Evolutionary conservation across 2,888 invertebrate genomes (phyloP), one percentile per base, ranked within the genome.

Genomic region (Torymus aiolomorphi): DNA sequence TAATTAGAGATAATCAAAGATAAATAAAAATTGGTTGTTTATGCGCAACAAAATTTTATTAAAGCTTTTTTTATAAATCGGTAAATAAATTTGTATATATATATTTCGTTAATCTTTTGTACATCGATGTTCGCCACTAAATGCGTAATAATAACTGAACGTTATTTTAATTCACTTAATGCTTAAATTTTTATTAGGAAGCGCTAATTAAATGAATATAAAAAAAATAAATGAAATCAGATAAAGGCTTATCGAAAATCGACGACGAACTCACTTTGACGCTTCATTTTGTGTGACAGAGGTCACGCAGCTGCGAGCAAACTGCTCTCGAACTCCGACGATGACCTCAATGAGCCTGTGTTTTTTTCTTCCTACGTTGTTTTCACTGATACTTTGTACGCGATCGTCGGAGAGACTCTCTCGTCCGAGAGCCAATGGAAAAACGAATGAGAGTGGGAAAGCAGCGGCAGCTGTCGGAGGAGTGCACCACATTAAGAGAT

Each of bases 311-410:
- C 82, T 85, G 85, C 85, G 78, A 87, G 83, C 85, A 83, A 84
- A 89, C 88, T 88, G 87, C 85, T 82, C 82, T 85, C 78, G 83
- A 84, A 88, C 87, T 87, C 87, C 85, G 86, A 85, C 84, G 88
- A 89, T 89, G 89, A 90, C 89, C 88, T 87, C 87, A 86, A 85
- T 84, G 80, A 84, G 83, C 84, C 86, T 56, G 70, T 75, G 66
- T 78, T 81, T 42, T 78, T 81, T 77, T 63, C 70, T 79, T 74
- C 57, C 56, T 77, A 80, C 56, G 74, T 73, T 80, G 76, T 81
- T 76, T 76, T 76, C 76, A 75, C 74, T 70, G 66, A 78, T 78
- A 73, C 73, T 74, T 75, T 80, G 42, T 71, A 66, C 52, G 54
- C 66, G 79, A 79, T 79, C 67, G 69, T 51, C 51, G 59, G 51